Evolutionary conservation across 2,888 invertebrate genomes (phyloP).

Genomic region (Drosophila affinis): DNA sequence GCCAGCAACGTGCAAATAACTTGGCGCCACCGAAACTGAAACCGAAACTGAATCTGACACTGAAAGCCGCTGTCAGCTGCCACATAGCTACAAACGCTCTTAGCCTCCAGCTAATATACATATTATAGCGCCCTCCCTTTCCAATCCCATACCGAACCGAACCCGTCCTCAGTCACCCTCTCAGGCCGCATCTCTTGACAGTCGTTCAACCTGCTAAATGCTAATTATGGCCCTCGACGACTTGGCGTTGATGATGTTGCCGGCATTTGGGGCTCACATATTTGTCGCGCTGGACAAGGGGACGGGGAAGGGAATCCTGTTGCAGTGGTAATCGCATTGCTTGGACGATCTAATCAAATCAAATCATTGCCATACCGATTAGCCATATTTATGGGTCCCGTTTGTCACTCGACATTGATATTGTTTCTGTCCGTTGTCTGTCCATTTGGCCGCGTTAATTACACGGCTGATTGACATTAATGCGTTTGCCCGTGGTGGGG

Average conservation of each 20-base stretch:
- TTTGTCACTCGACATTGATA: constrained; percentile 46
- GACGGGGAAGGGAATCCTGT: constrained; percentile 13
- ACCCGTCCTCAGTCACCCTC: constrained; percentile 1
- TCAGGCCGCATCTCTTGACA: constrained; percentile 33
- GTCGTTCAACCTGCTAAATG: constrained; percentile 49
- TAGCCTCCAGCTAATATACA: constrained; percentile 38
- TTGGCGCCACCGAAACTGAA: constrained; percentile 49
- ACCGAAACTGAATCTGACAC: constrained; percentile 36
- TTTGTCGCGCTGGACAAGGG: constrained; percentile 34
- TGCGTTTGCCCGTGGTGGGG: constrained; percentile 36
- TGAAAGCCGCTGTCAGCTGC: constrained; percentile 44
- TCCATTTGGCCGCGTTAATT: constrained; percentile 65
- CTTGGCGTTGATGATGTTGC: constrained; percentile 57
- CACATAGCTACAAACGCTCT: constrained; percentile 34
- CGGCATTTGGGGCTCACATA: constrained; percentile 58
- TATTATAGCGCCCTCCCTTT: constrained; percentile 6
- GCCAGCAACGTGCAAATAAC: constrained; percentile 38
- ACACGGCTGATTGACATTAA: constrained; percentile 72
- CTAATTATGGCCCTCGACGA: constrained; percentile 54
- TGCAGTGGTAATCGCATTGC: constrained; percentile 17
- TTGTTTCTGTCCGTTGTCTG: constrained; percentile 18
- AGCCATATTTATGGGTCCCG: constrained; percentile 66
- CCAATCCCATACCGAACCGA: background rate
- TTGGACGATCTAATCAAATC: constrained; percentile 67
- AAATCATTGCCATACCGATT: constrained; percentile 76